These are phyloP conservation scores for Amphiprion clarkii DNA, from an alignment of 2,797 vertebrate genomes.

Conservation along the genomic window DNA sequence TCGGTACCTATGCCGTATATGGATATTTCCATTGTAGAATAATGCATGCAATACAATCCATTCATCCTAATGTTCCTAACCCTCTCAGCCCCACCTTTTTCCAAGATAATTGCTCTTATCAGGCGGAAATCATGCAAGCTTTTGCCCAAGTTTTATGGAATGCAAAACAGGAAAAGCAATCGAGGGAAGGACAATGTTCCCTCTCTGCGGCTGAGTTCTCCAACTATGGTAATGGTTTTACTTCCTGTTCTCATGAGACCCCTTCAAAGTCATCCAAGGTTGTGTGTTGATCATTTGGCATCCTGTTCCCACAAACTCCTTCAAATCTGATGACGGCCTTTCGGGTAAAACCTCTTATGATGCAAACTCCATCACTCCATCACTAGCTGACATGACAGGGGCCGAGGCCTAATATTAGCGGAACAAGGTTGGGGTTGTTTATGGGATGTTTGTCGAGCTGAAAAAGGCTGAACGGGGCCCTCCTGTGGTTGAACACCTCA, in stretches of 20 bases:
- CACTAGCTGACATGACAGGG: not conserved
- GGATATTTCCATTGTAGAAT: not conserved
- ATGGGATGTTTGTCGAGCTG: not conserved
- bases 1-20: accelerated
- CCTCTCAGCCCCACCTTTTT: not conserved
- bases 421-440: not conserved
- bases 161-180: conserved; percentile 77
- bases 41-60: not conserved
- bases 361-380: conserved; percentile 22
- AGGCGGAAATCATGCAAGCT: conserved; percentile 32
- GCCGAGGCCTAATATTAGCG: not conserved
- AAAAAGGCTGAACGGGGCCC: conserved; percentile 36
- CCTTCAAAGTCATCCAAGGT: conserved; percentile 33
- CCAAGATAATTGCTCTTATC: conserved; percentile 54
- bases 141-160: conserved; percentile 54
- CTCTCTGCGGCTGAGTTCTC: conserved; percentile 20
- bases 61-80: not conserved
- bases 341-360: not conserved
- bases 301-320: conserved; percentile 51
- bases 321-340: conserved; percentile 1
- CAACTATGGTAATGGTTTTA: conserved; percentile 63
- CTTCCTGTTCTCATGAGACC: conserved; percentile 69
- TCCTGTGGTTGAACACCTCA: conserved; percentile 42
- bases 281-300: conserved; percentile 17
- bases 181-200: conserved; percentile 49